Conservation (phyloP, 2,113 vertebrate genomes). For the Columba livia region DNA sequence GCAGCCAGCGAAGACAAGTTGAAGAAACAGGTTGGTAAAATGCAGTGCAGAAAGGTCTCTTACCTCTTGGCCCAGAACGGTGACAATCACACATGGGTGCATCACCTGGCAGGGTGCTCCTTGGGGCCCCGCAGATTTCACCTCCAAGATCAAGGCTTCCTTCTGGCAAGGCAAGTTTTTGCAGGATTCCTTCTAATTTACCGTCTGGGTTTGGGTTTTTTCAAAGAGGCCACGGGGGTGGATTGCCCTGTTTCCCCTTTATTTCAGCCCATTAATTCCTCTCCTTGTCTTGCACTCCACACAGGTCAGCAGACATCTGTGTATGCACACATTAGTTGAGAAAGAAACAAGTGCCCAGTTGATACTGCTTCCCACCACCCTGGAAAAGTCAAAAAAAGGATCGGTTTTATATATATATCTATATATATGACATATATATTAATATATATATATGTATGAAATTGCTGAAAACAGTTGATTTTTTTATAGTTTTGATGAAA, state of each 20-base stretch:
- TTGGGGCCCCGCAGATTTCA: background rate
- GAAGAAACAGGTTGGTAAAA: background rate
- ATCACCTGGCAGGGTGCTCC: background rate
- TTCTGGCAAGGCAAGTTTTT: background rate
- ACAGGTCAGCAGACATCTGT: background rate
- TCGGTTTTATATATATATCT: background rate
- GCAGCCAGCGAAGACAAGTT: background rate
- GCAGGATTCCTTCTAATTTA: background rate
- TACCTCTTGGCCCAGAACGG: background rate
- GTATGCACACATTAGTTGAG: background rate
- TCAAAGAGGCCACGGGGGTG: background rate
- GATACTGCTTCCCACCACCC: background rate
- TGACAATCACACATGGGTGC: background rate
- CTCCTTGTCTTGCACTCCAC: constrained; percentile 26
- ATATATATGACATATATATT: background rate
- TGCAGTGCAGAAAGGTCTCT: background rate
- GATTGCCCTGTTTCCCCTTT: background rate
- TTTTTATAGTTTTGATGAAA: background rate
- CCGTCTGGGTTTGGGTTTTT: background rate
- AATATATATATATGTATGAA: background rate
- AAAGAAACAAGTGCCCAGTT: background rate
- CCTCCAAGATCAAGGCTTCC: background rate
- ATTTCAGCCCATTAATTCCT: background rate
- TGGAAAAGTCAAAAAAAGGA: background rate
- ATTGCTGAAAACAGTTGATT: background rate